Evolutionary conservation across 2,113 vertebrate genomes (phyloP).

Genomic region (Rhea pennata): DNA sequence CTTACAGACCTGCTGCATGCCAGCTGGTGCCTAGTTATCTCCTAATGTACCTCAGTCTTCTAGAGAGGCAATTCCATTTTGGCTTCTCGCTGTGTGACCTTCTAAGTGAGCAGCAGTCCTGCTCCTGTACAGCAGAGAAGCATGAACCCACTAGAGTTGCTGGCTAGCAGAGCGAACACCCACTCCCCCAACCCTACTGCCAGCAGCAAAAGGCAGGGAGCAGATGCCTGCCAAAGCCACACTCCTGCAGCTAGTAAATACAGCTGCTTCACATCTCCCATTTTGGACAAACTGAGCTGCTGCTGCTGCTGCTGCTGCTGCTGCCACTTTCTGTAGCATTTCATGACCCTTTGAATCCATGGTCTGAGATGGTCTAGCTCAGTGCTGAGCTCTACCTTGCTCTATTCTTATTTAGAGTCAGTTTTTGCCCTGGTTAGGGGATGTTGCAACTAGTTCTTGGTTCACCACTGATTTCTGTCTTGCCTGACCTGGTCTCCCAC

Average conservation of each 20-base stretch:
- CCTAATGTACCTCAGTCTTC: neutral
- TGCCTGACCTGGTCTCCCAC: neutral
- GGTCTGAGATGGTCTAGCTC: neutral
- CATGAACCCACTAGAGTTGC: neutral
- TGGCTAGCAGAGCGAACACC: too few relatives aligned
- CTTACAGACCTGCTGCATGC: neutral
- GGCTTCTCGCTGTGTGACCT: neutral
- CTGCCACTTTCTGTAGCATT: neutral
- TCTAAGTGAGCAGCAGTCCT: neutral
- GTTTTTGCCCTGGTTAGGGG: neutral
- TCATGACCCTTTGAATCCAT: neutral
- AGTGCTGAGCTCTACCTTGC: neutral
- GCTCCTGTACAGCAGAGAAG: fast-evolving
- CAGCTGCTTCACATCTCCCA: neutral
- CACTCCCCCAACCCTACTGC: neutral
- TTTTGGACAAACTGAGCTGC: neutral
- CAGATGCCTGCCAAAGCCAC: too few relatives aligned
- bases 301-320: too few relatives aligned
- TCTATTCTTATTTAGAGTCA: neutral
- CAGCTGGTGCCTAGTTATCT: neutral
- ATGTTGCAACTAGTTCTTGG: neutral
- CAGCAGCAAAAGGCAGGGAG: neutral
- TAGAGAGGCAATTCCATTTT: neutral
- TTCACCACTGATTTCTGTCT: neutral
- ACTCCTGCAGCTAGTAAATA: neutral